phyloP scores from a whole-genome alignment of 2,113 vertebrate species.

The Tragelaphus buxtoni region DNA sequence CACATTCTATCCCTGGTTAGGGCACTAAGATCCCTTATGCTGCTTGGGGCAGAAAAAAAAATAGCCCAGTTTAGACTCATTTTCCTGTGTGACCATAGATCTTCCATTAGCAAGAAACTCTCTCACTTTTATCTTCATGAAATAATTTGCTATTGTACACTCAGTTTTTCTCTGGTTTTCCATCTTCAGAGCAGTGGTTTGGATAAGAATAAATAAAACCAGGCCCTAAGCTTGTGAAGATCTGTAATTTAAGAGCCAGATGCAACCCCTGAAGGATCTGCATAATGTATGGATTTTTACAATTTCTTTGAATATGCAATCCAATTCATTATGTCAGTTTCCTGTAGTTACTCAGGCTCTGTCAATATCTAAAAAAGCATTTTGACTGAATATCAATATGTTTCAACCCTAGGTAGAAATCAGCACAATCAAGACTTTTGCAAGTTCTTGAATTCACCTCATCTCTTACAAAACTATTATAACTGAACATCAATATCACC shows the following conservation, averaged over 20 bases:
- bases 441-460: not conserved
- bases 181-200: not conserved
- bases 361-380: not conserved
- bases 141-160: not conserved
- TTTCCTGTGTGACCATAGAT: not conserved
- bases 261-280: not conserved
- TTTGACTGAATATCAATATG: not conserved
- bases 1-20: not conserved
- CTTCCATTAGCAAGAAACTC: not conserved
- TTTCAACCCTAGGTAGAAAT: not conserved
- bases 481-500: not conserved
- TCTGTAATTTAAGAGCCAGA: not conserved
- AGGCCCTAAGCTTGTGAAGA: not conserved
- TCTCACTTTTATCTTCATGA: not conserved
- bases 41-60: not conserved
- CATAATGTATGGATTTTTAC: not conserved
- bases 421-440: not conserved
- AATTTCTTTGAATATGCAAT: not conserved
- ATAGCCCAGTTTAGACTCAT: not conserved
- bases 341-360: not conserved
- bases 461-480: not conserved
- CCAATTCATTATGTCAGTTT: not conserved
- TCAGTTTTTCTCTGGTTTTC: not conserved
- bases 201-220: not conserved
- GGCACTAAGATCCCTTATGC: not conserved